These are phyloP conservation scores for Triops cancriformis DNA, from an alignment of 1,140 invertebrate genomes.

Conservation along the genomic window DNA sequence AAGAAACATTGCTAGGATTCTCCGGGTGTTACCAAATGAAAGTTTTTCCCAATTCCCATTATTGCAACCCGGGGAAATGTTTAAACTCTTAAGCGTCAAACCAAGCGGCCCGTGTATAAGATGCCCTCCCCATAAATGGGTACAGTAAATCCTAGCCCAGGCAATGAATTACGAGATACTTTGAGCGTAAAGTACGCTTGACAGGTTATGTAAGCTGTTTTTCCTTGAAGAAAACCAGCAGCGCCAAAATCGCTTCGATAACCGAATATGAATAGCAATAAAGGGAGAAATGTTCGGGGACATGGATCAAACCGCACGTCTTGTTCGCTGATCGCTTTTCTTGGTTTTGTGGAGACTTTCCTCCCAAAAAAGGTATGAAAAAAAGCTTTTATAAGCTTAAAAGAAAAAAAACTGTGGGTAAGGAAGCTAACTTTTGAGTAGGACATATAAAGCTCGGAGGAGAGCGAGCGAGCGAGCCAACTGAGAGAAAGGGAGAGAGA, in stretches of 20 bases:
- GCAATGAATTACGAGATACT: background rate
- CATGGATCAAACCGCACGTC: conserved; percentile 12
- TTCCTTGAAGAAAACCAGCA: background rate
- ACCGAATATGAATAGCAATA: conserved; percentile 1
- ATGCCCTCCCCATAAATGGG: background rate
- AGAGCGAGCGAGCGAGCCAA: background rate
- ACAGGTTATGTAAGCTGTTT: conserved; percentile 1
- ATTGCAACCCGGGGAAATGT: no score
- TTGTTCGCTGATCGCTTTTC: background rate
- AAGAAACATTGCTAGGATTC: no score
- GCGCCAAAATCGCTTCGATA: background rate
- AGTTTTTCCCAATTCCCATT: no score
- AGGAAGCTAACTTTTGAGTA: background rate
- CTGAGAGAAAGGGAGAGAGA: background rate
- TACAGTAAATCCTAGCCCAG: background rate
- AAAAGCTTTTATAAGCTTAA: background rate
- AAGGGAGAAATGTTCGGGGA: background rate
- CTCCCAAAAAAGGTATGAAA: background rate
- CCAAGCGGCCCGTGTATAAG: no score
- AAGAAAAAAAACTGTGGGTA: background rate
- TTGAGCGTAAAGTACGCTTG: conserved; percentile 4
- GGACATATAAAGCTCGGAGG: background rate
- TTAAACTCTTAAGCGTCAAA: no score
- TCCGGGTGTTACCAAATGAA: no score
- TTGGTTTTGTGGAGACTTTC: background rate